These are phyloP conservation scores for Aporophyla nigra DNA, from an alignment of 2,888 invertebrate species.

Conservation along the genomic window DNA sequence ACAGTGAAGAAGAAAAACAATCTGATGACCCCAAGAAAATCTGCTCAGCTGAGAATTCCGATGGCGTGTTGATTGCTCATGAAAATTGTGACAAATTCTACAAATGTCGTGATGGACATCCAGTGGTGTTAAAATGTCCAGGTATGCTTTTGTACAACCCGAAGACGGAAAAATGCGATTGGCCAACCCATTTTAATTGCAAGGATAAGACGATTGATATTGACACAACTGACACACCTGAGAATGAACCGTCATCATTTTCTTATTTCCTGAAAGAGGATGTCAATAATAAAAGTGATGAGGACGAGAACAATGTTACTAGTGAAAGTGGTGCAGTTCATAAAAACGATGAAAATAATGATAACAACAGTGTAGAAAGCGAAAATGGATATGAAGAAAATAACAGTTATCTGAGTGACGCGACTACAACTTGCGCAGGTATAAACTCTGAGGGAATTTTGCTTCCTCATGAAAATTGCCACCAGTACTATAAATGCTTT, in stretches of 20 bases:
- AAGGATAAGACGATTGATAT: constrained; percentile 62
- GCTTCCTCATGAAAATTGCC: constrained; percentile 72
- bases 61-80: constrained; percentile 72
- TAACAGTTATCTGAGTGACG: constrained; percentile 61
- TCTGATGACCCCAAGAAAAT: constrained; percentile 64
- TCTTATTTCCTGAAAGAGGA: background rate
- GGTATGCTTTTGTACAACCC: constrained; percentile 71
- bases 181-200: constrained; percentile 74
- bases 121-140: constrained; percentile 68
- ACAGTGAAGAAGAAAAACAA: constrained; percentile 27
- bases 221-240: background rate
- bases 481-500: constrained; percentile 70
- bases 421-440: constrained; percentile 67
- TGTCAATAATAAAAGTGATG: background rate
- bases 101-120: constrained; percentile 68
- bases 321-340: background rate
- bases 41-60: constrained; percentile 68
- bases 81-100: constrained; percentile 75
- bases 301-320: background rate
- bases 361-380: background rate
- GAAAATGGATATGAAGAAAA: constrained; percentile 3
- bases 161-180: constrained; percentile 71
- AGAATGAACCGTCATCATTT: background rate
- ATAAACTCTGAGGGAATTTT: constrained; percentile 64
- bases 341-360: background rate